Base-by-base conservation (phyloP, 2,797 vertebrate species). In the Lagodon rhomboides region DNA sequence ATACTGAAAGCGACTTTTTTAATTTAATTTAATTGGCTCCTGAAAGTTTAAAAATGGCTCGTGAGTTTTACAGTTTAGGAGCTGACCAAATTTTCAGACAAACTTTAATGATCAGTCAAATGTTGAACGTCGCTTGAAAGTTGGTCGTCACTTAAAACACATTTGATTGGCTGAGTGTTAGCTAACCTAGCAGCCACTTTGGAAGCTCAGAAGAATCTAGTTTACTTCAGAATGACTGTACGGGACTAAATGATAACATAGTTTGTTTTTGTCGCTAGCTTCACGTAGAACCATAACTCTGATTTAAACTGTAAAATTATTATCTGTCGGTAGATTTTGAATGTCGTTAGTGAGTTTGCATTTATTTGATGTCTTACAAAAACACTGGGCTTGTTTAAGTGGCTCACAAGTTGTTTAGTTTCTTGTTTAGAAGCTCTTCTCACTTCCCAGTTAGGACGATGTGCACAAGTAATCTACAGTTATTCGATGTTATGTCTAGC, bases 21-120 rank as follows among this genome's bases (percentile, higher is more conserved):
- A n/a, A n/a, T n/a, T n/a, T n/a, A n/a, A n/a, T 51, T 43, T 27
- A 5, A 12, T 58, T 61, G 63, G 63, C 53, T 64, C 15, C 16
- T 54, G 44, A 54, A 64, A 12, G 25, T 51, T 64, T 58, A 0
- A 30, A 68, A 68, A 58, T 18, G 66, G 27, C 64, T 60, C 12
- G 20, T 49, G 44, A 49, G 50, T 54, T 53, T 66, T 5, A 56
- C 38, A n/a, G 5, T 58, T 71, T 50, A 61, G n/a, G n/a, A 43
- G 34, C 22, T 66, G 12, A 53, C 13, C 3, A 22, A 22, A 25
- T 54, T 25, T 54, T 65, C 27, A 66, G 34, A 46, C 30, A 30
- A 30, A 30, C 3, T 30, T 30, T 30, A 30, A 30, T 12, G 27
- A 27, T 27, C 27, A 27, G 11, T 43, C 43, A 43, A 43, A 44